Evolutionary conservation across 2,797 vertebrate species (phyloP), one percentile per base, ranked within the genome.

Genomic region (Sebastiscus tertius): DNA sequence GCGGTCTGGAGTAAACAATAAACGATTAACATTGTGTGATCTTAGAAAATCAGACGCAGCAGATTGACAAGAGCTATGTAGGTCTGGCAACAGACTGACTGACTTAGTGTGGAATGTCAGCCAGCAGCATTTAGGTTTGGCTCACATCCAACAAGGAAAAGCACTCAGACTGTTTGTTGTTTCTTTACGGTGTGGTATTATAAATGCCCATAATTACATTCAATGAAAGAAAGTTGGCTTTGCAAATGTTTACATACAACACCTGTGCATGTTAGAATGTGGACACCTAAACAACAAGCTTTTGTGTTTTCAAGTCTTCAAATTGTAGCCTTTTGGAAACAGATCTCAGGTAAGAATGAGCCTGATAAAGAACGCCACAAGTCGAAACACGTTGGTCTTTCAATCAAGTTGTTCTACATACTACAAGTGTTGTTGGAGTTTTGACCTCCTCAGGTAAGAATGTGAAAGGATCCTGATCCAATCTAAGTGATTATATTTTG

Each of bases 161-260:
- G 1, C 3, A 29, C 10, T 52, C 11, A 20, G 5, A 27, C 22
- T 31, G 6, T 33, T 55, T 49, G 8, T 49, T 24, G 11, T 29
- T 39, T 20, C 54, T 58, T 4, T 2, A 39, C n/a, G 10, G 8
- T 58, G 39, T 66, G 26, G 0, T 18, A 42, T 0, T 0, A 0
- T 39, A 75, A 56, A 27, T n/a, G 20, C 8, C 26, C 2, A 54
- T 6, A 52, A 27, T 29, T 3, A 74, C 8, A 34, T 26, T 31
- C 26, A 58, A 1, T 42, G 3, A 33, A 31, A 24, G 13, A 11
- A 31, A 8, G 14, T 14, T 59, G 14, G 27, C 5, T 56, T 11
- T 46, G 2, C 5, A 64, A 39, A 58, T 22, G 33, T 42, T 66
- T 2, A 65, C 24, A 55, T 29, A 16, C 0, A 2, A 56, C 31